phyloP scores from a whole-genome alignment of 30 jellyfish, hydroid and myxozoan genomes.

The Nemopilema nomurai region DNA sequence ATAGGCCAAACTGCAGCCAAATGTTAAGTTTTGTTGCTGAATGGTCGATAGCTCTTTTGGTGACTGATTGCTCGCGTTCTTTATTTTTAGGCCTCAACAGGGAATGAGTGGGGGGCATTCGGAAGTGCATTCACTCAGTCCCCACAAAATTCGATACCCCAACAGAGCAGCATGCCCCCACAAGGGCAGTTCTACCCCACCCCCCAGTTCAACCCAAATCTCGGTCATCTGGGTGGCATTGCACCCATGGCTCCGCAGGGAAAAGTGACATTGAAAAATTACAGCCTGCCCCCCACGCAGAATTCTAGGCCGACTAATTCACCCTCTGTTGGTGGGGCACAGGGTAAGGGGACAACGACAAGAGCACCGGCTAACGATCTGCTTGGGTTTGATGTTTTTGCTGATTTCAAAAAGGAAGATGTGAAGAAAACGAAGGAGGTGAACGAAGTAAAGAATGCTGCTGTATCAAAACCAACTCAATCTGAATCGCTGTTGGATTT shows the following conservation, averaged over 20 bases:
- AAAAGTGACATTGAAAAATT: neutral
- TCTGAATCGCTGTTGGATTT: neutral
- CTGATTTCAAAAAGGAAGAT: constrained; percentile 58
- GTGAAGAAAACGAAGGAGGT: neutral
- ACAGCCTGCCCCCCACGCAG: constrained; percentile 2
- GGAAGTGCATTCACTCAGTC: constrained; percentile 32
- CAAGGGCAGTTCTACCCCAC: constrained; percentile 14
- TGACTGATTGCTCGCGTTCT: neutral
- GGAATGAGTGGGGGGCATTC: constrained; percentile 46
- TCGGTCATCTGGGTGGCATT: neutral
- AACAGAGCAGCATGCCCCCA: neutral
- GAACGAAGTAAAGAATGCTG: neutral
- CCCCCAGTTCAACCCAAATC: neutral
- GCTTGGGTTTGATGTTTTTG: constrained; percentile 57
- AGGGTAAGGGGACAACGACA: constrained; percentile 13
- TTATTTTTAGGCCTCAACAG: neutral
- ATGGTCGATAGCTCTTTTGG: too few species aligned
- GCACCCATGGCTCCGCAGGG: neutral
- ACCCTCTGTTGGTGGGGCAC: neutral
- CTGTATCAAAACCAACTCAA: neutral
- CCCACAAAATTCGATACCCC: constrained; percentile 10
- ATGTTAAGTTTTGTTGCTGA: too few species aligned
- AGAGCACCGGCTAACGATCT: constrained; percentile 26
- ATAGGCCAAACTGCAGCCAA: too few species aligned
- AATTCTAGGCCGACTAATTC: constrained; percentile 35